phyloP scores from a whole-genome alignment of 2,888 invertebrate genomes.

The Lamproptera curius region DNA sequence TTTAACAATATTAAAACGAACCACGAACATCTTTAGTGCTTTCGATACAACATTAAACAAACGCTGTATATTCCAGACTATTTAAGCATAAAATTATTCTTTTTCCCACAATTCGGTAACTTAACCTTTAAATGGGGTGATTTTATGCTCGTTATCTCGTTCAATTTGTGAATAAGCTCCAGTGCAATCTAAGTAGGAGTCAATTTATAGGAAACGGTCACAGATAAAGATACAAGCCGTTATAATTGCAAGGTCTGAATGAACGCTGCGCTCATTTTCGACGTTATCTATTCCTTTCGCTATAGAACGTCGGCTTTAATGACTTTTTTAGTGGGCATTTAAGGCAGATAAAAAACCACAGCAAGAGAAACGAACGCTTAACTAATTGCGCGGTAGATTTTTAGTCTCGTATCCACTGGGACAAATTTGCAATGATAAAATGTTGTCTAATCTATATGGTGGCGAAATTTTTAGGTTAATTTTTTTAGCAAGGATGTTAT shows the following conservation, averaged over 20 bases:
- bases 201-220: not conserved
- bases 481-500: no score
- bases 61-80: no score
- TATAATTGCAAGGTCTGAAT: slow-evolving; percentile 11
- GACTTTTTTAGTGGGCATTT: slow-evolving; percentile 11
- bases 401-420: slow-evolving; percentile 4
- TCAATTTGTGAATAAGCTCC: not conserved
- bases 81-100: not conserved
- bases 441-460: not conserved
- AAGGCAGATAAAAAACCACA: slow-evolving; percentile 7
- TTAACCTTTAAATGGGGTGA: not conserved
- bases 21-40: no score
- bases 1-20: no score
- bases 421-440: slow-evolving; percentile 2
- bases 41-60: no score
- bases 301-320: slow-evolving; percentile 13
- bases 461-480: slow-evolving; percentile 3
- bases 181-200: slow-evolving; percentile 1
- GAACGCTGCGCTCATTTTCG: slow-evolving; percentile 9
- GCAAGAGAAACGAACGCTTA: slow-evolving; percentile 4
- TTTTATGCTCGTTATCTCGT: slow-evolving; percentile 2
- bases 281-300: slow-evolving; percentile 15
- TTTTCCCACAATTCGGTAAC: not conserved
- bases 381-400: slow-evolving; percentile 3
- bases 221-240: slow-evolving; percentile 13